phyloP scores from a whole-genome alignment of 1,140 invertebrate genomes.

The Sarcophaga peregrina region DNA sequence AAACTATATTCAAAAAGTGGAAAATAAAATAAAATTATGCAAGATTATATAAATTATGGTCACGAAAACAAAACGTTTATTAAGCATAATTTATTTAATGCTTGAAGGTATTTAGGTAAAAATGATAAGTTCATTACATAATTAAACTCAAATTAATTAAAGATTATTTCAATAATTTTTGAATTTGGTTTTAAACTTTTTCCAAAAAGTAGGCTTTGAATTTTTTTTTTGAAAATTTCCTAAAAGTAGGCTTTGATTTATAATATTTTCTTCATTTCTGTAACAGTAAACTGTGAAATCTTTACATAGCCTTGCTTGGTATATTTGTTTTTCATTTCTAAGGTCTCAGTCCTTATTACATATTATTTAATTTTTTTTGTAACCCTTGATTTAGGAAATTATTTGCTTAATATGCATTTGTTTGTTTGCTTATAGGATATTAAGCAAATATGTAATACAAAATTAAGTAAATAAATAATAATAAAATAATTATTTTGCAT shows the following conservation, averaged over 20 bases:
- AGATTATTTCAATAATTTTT: too few species aligned
- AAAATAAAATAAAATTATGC: too few species aligned
- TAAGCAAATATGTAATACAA: not conserved
- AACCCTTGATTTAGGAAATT: not conserved
- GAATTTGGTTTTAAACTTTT: not conserved
- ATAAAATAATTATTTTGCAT: not conserved
- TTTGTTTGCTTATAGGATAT: not conserved
- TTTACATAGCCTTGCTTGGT: not conserved
- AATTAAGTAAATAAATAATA: not conserved
- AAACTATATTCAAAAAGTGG: too few species aligned
- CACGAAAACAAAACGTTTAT: too few species aligned
- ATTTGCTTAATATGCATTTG: not conserved
- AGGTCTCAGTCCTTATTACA: not conserved
- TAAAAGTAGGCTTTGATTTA: not conserved
- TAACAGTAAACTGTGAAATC: not conserved
- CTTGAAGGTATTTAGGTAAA: too few species aligned
- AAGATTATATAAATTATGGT: too few species aligned
- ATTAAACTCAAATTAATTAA: too few species aligned
- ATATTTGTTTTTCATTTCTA: not conserved
- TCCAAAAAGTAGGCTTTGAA: not conserved
- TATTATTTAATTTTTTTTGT: not conserved
- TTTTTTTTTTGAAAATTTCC: not conserved
- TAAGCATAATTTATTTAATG: too few species aligned
- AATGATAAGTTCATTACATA: not conserved
- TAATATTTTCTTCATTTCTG: not conserved